These are phyloP conservation scores for Phalacrocorax carbo DNA, from an alignment of 2,113 vertebrate genomes.

Conservation along the genomic window DNA sequence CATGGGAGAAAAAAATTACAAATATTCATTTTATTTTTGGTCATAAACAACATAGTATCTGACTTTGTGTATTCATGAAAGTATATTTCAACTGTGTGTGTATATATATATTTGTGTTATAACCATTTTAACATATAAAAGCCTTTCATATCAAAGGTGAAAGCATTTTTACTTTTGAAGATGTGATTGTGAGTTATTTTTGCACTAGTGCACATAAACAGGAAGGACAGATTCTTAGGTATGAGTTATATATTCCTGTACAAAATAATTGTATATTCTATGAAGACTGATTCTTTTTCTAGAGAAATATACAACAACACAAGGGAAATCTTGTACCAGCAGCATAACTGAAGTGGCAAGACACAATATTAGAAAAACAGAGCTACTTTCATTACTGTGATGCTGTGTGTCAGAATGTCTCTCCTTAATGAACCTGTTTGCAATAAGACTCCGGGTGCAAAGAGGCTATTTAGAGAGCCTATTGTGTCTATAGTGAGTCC, in stretches of 20 bases:
- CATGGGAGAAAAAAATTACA: conserved; percentile 38
- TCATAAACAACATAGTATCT: conserved; percentile 57
- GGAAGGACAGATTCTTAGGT: conserved; percentile 77
- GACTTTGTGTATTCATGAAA: conserved; percentile 61
- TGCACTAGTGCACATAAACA: conserved; percentile 79
- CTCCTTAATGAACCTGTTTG: conserved; percentile 87
- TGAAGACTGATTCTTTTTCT: conserved; percentile 84
- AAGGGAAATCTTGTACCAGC: conserved; percentile 84
- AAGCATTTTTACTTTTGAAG: conserved; percentile 71
- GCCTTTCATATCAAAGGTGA: conserved; percentile 70
- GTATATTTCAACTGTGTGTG: conserved; percentile 48
- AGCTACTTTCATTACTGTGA: conserved; percentile 86
- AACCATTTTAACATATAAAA: conserved; percentile 58
- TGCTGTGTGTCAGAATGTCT: conserved; percentile 86
- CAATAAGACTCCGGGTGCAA: conserved; percentile 86
- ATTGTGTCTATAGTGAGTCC: conserved; percentile 84
- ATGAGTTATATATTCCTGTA: conserved; percentile 83
- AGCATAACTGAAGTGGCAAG: conserved; percentile 86
- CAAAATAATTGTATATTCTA: conserved; percentile 88
- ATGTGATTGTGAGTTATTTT: conserved; percentile 83
- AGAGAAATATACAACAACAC: conserved; percentile 85
- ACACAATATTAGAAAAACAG: conserved; percentile 86
- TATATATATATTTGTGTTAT: background rate
- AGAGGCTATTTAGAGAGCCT: conserved; percentile 88
- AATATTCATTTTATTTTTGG: conserved; percentile 70